Evolutionary conservation across 2,888 invertebrate species (phyloP).

Genomic region (Temnothorax ravouxi): DNA sequence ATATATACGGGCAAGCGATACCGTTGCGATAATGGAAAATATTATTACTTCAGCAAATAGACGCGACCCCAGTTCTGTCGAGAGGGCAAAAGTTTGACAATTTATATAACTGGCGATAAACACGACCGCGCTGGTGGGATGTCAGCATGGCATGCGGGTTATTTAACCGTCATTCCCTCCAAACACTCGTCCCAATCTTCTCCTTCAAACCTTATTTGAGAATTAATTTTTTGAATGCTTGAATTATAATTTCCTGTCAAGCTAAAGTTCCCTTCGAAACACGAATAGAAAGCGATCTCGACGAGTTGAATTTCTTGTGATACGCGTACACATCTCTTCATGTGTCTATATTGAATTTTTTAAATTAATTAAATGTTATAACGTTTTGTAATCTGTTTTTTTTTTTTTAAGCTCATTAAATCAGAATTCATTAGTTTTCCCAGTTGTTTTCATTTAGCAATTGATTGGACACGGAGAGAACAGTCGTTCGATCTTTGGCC

Average conservation of each 20-base stretch:
- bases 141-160: neutral
- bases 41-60: constrained; percentile 1
- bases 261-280: neutral
- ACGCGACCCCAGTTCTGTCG: neutral
- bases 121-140: neutral
- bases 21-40: constrained; percentile 1
- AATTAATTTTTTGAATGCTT: neutral
- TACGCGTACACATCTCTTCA: neutral
- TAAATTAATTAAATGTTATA: neutral
- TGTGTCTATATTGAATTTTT: neutral
- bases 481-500: neutral
- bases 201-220: constrained; percentile 1
- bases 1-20: constrained; percentile 6
- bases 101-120: constrained; percentile 22
- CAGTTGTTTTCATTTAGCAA: neutral
- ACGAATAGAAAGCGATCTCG: neutral
- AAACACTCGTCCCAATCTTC: neutral
- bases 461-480: neutral
- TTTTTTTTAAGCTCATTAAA: neutral
- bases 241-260: neutral
- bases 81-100: constrained; percentile 24
- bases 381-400: neutral
- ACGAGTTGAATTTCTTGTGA: neutral
- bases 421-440: neutral
- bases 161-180: neutral